Evolutionary conservation across 2,888 invertebrate species (phyloP).

Genomic region (Crossocerus cetratus): DNA sequence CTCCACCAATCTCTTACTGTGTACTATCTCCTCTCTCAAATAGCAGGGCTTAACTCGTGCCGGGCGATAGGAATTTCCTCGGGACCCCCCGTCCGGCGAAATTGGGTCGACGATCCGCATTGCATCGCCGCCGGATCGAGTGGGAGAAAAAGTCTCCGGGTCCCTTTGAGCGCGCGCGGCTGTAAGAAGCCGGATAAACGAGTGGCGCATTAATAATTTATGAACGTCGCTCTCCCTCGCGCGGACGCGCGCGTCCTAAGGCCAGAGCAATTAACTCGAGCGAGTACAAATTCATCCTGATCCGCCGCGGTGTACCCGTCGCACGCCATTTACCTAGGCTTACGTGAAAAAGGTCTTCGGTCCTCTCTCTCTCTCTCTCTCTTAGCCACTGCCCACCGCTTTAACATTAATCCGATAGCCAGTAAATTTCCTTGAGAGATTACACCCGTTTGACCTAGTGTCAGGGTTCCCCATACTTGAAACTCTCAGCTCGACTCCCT

Average conservation of each 20-base stretch:
- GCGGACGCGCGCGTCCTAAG: neutral
- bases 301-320: neutral
- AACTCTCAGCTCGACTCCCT: too few relatives aligned
- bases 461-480: too few relatives aligned
- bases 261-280: slow-evolving; percentile 18
- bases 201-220: slow-evolving; percentile 46
- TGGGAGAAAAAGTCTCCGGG: slow-evolving; percentile 20
- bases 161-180: slow-evolving; percentile 31
- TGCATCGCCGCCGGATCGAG: slow-evolving; percentile 12
- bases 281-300: neutral
- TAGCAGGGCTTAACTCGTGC: slow-evolving; percentile 28
- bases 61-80: slow-evolving; percentile 37
- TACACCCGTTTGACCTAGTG: too few relatives aligned
- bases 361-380: neutral
- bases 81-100: slow-evolving; percentile 19
- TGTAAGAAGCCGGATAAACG: slow-evolving; percentile 19
- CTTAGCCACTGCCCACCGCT: neutral
- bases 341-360: too few relatives aligned
- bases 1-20: neutral
- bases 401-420: too few relatives aligned
- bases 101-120: slow-evolving; percentile 49
- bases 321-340: neutral
- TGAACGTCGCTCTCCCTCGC: slow-evolving; percentile 20
- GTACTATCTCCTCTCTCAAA: slow-evolving; percentile 20
- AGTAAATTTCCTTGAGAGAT: too few relatives aligned